Evolutionary conservation across 2,888 invertebrate genomes (phyloP).

Genomic region (Agonopterix arenella): DNA sequence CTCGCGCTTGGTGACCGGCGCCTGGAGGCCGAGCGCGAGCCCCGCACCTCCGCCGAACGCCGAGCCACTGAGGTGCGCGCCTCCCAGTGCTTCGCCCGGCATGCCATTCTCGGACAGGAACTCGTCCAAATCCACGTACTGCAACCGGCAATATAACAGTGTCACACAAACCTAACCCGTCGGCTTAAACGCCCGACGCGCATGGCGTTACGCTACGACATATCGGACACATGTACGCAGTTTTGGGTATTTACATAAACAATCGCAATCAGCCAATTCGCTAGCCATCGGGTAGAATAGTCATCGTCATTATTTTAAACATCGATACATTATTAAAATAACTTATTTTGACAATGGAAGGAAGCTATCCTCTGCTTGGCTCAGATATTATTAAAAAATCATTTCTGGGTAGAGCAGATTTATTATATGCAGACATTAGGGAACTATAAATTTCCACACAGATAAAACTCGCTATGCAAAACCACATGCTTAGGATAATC

Average conservation of each 20-base stretch:
- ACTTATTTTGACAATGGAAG: no score
- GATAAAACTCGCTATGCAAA: background rate
- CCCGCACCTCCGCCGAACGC: constrained; percentile 77
- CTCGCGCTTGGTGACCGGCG: constrained; percentile 89
- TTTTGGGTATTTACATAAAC: background rate
- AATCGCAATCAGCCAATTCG: constrained; percentile 2
- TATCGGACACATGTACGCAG: background rate
- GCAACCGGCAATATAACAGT: constrained; percentile 45
- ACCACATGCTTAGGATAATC: background rate
- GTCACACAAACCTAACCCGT: constrained; percentile 20
- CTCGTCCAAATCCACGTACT: constrained; percentile 98
- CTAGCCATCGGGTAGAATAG: background rate
- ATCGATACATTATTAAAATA: background rate
- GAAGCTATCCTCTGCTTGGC: no score
- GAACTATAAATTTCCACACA: background rate
- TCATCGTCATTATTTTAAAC: no score
- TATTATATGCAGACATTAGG: no score
- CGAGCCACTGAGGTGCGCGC: constrained; percentile 80
- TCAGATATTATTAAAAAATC: no score
- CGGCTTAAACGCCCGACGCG: background rate
- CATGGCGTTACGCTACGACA: background rate
- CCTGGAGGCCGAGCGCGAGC: constrained; percentile 77
- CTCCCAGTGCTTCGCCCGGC: constrained; percentile 85
- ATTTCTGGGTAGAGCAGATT: no score
- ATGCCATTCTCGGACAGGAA: constrained; percentile 97